Conservation (phyloP, 2,888 invertebrate genomes). For the Phortica okadai region DNA sequence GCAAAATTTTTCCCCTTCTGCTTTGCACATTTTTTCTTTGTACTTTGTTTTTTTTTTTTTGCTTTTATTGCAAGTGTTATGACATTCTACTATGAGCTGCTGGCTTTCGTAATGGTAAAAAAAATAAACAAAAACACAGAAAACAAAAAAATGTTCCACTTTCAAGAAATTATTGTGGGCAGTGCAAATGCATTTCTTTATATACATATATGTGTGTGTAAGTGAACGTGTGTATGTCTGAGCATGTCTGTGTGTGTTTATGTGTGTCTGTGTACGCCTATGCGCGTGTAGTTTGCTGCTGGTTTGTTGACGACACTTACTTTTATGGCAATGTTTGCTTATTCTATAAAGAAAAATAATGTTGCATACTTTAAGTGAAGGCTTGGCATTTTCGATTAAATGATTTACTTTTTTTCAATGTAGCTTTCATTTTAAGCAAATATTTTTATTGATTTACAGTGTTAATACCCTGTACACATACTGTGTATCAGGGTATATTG, state of each 20-base stretch:
- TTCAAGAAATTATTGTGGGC: conserved; percentile 8
- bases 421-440: too few relatives aligned
- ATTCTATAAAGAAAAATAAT: neutral
- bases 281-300: conserved; percentile 23
- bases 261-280: conserved; percentile 41
- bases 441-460: too few relatives aligned
- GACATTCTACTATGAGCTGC: neutral
- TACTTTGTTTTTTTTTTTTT: neutral
- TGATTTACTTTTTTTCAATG: conserved; percentile 1
- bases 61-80: conserved; percentile 1
- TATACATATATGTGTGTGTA: conserved; percentile 18
- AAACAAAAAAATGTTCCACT: conserved; percentile 2
- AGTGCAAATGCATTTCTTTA: conserved; percentile 4
- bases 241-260: neutral
- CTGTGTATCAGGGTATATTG: too few relatives aligned
- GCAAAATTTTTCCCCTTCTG: neutral
- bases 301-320: conserved; percentile 40
- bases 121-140: neutral
- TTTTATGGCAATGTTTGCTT: neutral
- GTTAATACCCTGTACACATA: too few relatives aligned
- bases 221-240: conserved; percentile 42
- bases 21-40: neutral
- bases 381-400: neutral
- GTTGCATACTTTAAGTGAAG: neutral
- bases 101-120: neutral